Percentiles rank a stretch among this genome's conserved stretches.
phyloP scores from a whole-genome alignment of 2,888 invertebrate species.

The Idaea biselata region DNA sequence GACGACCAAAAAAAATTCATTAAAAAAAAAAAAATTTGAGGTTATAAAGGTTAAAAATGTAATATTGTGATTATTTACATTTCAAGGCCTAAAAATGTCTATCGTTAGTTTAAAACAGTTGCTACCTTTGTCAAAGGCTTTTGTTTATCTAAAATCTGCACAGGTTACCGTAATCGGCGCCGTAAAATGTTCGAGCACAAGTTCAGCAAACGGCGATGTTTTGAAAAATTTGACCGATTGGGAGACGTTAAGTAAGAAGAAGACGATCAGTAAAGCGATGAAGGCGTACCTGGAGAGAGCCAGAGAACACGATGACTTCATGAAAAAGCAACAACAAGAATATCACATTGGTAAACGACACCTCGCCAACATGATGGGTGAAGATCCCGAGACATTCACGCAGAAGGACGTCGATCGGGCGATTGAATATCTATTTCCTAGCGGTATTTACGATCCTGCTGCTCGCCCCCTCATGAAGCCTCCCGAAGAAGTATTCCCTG shows the following conservation, averaged over 20 bases:
- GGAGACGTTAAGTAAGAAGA: slow-evolving; percentile 73
- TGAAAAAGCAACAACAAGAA: slow-evolving; percentile 88
- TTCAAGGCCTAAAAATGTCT: slow-evolving; percentile 42
- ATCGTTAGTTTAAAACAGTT: slow-evolving; percentile 45
- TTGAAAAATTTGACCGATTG: slow-evolving; percentile 61
- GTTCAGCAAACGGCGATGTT: slow-evolving; percentile 36
- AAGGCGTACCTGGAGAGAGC: slow-evolving; percentile 92
- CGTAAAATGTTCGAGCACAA: slow-evolving; percentile 41
- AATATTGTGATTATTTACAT: not conserved
- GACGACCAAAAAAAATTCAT: not conserved
- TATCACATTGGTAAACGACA: slow-evolving; percentile 96
- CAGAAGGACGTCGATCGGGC: slow-evolving; percentile 93
- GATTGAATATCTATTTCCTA: slow-evolving; percentile 97
- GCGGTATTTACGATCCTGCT: slow-evolving; percentile 90
- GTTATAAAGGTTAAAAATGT: not conserved
- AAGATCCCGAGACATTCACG: slow-evolving; percentile 92
- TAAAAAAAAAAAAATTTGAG: not conserved
- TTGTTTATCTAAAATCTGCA: slow-evolving; percentile 35
- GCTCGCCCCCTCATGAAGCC: slow-evolving; percentile 95
- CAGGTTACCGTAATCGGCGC: slow-evolving; percentile 35
- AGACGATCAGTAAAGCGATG: slow-evolving; percentile 93
- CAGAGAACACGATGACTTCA: slow-evolving; percentile 89
- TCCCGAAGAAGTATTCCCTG: slow-evolving; percentile 92
- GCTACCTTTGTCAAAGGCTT: slow-evolving; percentile 41
- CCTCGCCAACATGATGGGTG: slow-evolving; percentile 99